A percentile compares a stretch with the other conserved stretches of the same genome.
Evolutionary conservation across 2,797 vertebrate genomes (phyloP).

Genomic region (Pseudochirops cupreus): DNA sequence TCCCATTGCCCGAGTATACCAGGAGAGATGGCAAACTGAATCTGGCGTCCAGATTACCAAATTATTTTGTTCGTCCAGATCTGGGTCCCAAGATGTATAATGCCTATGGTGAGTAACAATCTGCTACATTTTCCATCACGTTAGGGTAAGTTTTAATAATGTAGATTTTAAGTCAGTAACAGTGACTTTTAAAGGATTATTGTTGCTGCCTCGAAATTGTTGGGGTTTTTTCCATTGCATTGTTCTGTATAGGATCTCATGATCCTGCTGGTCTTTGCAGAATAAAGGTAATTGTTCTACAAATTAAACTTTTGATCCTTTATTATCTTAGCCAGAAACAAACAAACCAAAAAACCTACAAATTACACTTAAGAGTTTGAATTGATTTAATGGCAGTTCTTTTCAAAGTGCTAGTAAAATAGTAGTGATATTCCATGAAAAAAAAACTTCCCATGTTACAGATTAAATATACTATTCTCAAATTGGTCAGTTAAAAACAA

Average conservation of each 20-base stretch:
- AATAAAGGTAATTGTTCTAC: neutral
- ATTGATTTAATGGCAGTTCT: neutral
- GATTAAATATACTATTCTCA: neutral
- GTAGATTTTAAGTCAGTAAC: neutral
- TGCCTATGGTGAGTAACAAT: slow-evolving; percentile 85
- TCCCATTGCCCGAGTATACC: slow-evolving; percentile 88
- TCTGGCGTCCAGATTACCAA: slow-evolving; percentile 87
- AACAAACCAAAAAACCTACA: neutral
- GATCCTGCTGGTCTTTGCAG: neutral
- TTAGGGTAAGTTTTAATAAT: neutral
- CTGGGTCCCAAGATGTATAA: slow-evolving; percentile 91
- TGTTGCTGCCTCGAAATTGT: neutral
- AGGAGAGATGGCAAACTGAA: slow-evolving; percentile 88
- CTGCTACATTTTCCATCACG: neutral
- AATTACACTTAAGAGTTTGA: neutral
- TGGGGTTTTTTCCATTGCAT: neutral
- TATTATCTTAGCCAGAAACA: neutral
- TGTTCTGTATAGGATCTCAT: neutral
- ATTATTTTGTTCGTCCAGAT: slow-evolving; percentile 88
- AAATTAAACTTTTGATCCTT: neutral
- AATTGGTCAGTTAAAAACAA: neutral
- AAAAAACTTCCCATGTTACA: neutral
- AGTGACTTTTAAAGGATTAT: neutral
- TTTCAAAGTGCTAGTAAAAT: neutral
- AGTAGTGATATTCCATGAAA: neutral